Percentiles rank a stretch among this genome's conserved stretches.
These are phyloP conservation scores for Galeopterus variegatus DNA, from an alignment of 2,113 vertebrate genomes.

Conservation along the genomic window DNA sequence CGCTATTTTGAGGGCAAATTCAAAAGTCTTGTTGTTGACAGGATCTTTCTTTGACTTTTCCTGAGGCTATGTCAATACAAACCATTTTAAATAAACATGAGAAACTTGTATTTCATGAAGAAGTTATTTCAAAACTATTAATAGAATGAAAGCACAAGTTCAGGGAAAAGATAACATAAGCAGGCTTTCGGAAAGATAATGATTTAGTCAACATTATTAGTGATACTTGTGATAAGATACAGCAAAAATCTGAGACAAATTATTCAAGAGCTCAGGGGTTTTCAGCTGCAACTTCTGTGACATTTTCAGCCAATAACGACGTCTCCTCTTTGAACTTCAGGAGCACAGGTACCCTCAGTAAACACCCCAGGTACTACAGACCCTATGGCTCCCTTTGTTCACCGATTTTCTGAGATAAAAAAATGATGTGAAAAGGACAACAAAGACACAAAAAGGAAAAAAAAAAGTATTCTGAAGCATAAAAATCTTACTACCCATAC, in stretches of 20 bases:
- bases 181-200: not conserved
- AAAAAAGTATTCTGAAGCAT: not conserved
- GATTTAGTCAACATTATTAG: not conserved
- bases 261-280: not conserved
- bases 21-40: conserved; percentile 9
- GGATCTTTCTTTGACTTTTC: not conserved
- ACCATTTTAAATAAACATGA: not conserved
- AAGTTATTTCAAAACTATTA: not conserved
- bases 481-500: not conserved
- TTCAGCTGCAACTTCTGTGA: not conserved
- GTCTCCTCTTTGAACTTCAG: not conserved
- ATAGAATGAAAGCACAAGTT: not conserved
- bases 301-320: not conserved
- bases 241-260: not conserved
- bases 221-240: not conserved
- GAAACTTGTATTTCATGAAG: not conserved
- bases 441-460: not conserved
- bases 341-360: not conserved
- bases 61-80: not conserved
- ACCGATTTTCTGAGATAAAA: not conserved
- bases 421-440: not conserved
- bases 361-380: not conserved
- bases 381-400: not conserved
- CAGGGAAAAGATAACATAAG: not conserved
- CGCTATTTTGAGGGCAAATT: not conserved